Conservation (phyloP, 2,888 invertebrate species). For the Brachypalpus laphriformis region DNA sequence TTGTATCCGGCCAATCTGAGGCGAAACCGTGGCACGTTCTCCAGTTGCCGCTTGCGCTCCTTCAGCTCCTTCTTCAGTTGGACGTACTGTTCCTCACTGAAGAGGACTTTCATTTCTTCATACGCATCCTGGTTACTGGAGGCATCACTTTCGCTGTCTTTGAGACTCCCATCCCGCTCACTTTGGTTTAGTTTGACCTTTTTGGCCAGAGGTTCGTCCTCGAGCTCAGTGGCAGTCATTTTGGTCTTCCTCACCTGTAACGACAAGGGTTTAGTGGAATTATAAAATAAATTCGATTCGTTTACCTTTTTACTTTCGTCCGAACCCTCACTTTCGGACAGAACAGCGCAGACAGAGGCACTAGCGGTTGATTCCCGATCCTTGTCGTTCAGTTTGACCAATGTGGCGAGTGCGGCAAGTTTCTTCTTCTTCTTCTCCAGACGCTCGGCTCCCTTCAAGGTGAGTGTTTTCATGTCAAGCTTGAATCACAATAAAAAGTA, state of each 20-base stretch:
- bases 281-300: background rate
- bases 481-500: background rate
- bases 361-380: slow-evolving; percentile 81
- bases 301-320: slow-evolving; percentile 38
- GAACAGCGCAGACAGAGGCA: background rate
- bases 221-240: background rate
- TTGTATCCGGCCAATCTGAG: slow-evolving; percentile 87
- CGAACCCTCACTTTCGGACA: slow-evolving; percentile 69
- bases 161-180: background rate
- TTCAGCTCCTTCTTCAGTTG: slow-evolving; percentile 83
- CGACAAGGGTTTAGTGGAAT: background rate
- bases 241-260: slow-evolving; percentile 13
- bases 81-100: slow-evolving; percentile 79
- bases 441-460: slow-evolving; percentile 84
- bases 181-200: slow-evolving; percentile 29
- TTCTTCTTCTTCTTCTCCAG: slow-evolving; percentile 86
- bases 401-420: slow-evolving; percentile 85
- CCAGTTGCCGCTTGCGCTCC: slow-evolving; percentile 82
- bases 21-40: slow-evolving; percentile 85
- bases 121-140: slow-evolving; percentile 57
- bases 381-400: slow-evolving; percentile 86
- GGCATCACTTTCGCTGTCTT: slow-evolving; percentile 17
- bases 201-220: slow-evolving; percentile 41
- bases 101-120: slow-evolving; percentile 73
- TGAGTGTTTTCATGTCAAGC: slow-evolving; percentile 82